Percentiles rank a stretch among this genome's conserved stretches.
Evolutionary conservation across 2,888 invertebrate genomes (phyloP).

Genomic region (Chrysopilus asiliformis): DNA sequence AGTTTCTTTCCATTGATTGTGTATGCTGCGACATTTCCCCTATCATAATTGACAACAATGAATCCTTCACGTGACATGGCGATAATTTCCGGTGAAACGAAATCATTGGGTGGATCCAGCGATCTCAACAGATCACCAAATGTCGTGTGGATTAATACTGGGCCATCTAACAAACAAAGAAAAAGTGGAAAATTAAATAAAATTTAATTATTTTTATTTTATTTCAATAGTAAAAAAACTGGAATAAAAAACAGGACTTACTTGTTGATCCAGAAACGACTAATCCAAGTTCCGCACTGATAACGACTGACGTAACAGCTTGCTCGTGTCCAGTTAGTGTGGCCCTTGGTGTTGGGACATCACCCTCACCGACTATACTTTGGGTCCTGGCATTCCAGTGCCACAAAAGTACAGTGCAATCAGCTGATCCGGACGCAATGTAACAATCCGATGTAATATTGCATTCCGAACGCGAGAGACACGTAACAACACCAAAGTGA

Average conservation of each 20-base stretch:
- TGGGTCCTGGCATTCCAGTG: constrained; percentile 97
- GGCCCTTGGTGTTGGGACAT: constrained; percentile 87
- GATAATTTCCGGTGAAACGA: constrained; percentile 69
- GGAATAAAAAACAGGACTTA: constrained; percentile 35
- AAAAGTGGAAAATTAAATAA: constrained; percentile 6
- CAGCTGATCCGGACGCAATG: constrained; percentile 93
- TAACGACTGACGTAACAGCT: constrained; percentile 86
- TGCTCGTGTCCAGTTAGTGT: constrained; percentile 97
- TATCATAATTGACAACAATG: constrained; percentile 85
- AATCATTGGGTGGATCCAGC: constrained; percentile 67
- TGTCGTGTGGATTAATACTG: constrained; percentile 94
- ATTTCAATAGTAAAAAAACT: too few species aligned
- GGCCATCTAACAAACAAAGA: constrained; percentile 89
- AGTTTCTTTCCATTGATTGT: constrained; percentile 87
- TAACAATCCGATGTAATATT: constrained; percentile 99
- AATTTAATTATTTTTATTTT: constrained; percentile 1
- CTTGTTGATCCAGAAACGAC: constrained; percentile 86
- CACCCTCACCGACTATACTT: constrained; percentile 93
- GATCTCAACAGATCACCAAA: constrained; percentile 91
- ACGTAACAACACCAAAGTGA: constrained; percentile 97
- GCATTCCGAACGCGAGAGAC: constrained; percentile 93
- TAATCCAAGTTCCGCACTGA: constrained; percentile 94
- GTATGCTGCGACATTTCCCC: constrained; percentile 84
- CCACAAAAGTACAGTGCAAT: constrained; percentile 97
- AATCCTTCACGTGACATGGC: constrained; percentile 94